Percentiles rank a stretch among this genome's conserved stretches.
Evolutionary conservation across 2,888 invertebrate species (phyloP).

Genomic region (Nymphalis c-album): DNA sequence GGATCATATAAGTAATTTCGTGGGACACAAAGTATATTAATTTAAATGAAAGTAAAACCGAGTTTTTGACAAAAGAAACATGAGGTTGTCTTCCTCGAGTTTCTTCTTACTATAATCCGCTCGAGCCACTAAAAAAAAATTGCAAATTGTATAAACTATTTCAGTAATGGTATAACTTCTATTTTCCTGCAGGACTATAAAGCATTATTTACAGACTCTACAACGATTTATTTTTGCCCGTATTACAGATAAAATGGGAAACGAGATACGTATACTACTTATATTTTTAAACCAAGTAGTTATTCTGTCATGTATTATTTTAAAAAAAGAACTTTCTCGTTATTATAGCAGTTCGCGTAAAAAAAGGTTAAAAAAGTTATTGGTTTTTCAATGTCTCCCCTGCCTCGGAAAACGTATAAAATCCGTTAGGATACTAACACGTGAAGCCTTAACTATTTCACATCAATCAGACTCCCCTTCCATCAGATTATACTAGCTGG

Average conservation of each 20-base stretch:
- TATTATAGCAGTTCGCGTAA: too few species aligned
- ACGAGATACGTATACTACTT: background rate
- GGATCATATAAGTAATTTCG: too few species aligned
- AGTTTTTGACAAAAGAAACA: background rate
- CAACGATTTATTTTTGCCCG: constrained; percentile 5
- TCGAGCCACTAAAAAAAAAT: background rate
- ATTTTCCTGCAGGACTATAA: constrained; percentile 15
- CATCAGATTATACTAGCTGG: too few species aligned
- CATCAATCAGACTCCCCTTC: too few species aligned
- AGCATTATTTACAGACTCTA: constrained; percentile 13
- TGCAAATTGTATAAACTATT: background rate
- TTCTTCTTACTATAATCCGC: too few species aligned
- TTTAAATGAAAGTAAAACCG: background rate
- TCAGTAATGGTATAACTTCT: constrained; percentile 7
- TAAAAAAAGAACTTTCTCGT: background rate
- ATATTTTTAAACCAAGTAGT: background rate
- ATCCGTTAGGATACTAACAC: too few species aligned
- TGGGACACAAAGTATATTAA: too few species aligned
- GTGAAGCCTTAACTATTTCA: too few species aligned
- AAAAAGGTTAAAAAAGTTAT: too few species aligned
- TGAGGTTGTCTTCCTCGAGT: too few species aligned
- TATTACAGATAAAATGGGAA: background rate
- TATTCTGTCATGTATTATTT: constrained; percentile 6
- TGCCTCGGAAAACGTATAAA: too few species aligned
- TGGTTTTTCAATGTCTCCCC: too few species aligned